Evolutionary conservation across 2,888 invertebrate genomes (phyloP), one percentile per base, ranked within the genome.

Genomic region (Tinea semifulvella): DNA sequence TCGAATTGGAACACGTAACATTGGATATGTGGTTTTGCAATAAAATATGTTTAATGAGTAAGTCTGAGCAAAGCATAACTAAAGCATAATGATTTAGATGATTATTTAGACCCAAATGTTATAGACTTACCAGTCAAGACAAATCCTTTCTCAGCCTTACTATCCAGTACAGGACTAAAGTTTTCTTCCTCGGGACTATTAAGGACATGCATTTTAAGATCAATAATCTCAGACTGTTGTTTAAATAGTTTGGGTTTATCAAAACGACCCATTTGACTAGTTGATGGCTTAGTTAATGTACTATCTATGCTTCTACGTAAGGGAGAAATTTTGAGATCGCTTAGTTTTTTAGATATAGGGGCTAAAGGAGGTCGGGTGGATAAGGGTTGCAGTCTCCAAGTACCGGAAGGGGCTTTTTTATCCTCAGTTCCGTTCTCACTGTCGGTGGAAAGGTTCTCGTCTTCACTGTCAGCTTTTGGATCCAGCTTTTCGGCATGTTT

Each of bases 381-480:
- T 47, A 76, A 49, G 1, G 79, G 74, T 43, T 67, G 56, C 1
- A 74, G 49, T 1, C 75, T 63, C 49, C 68, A 60, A 4, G 58
- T 53, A 3, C 61, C 58, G 25, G 6, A 40, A 3, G 56, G 45
- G 38, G 58, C 58, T 1, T 76, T 73, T 53, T 67, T 75, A 5
- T 68, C 53, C 26, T 77, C 75, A 0, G 74, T 65, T 2, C 53
- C 56, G 20, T 76, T 43, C 44, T 75, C 68, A 39, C 77, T 80
- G 45, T 81, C 80, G 0, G 75, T 76, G 25, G 72, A 71, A 1
- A 82, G 59, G 19, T 81, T 81, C 22, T 79, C 68, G 42, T 69
- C 79, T 45, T 79, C 77, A 50, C 84, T 70, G 63, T 84, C 85
- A 47, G 80, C 68, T 74, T 85, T 74, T 42, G 82, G 63, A 66